These are phyloP conservation scores for Columba livia DNA, from an alignment of 2,113 vertebrate species.

Conservation along the genomic window DNA sequence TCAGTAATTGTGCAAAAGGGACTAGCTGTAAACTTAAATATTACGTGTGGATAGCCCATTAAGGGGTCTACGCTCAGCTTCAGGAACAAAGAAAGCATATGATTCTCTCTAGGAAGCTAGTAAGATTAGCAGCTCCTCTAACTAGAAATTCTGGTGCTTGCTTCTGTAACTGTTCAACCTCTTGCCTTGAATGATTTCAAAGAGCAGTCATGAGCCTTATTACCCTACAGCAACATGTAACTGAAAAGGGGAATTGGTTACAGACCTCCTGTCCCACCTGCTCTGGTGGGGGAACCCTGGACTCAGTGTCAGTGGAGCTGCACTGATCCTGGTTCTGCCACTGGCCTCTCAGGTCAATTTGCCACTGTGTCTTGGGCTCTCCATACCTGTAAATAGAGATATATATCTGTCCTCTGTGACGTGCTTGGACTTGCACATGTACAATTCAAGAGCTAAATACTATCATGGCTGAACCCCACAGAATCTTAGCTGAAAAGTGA, in stretches of 20 bases:
- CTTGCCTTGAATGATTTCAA: neutral
- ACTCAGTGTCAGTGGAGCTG: neutral
- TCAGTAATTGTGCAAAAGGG: neutral
- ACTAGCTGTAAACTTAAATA: neutral
- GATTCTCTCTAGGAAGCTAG: neutral
- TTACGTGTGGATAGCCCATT: neutral
- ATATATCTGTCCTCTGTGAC: neutral
- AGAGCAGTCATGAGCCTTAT: neutral
- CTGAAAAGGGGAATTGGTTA: neutral
- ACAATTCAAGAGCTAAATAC: neutral
- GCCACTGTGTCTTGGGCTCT: neutral
- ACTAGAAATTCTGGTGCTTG: neutral
- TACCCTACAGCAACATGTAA: neutral
- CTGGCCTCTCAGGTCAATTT: neutral
- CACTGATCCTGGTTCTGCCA: neutral
- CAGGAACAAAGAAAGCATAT: neutral
- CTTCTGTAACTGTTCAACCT: accelerated
- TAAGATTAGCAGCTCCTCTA: neutral
- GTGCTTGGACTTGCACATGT: neutral
- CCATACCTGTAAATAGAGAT: neutral
- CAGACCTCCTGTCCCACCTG: neutral
- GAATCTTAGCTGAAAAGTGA: neutral
- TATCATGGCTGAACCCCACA: neutral
- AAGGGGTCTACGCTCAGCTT: neutral
- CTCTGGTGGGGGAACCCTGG: neutral